Percentiles rank a stretch among this genome's conserved stretches.
These are phyloP conservation scores for Dione vanillae DNA, from an alignment of 2,888 invertebrate genomes.

Conservation along the genomic window DNA sequence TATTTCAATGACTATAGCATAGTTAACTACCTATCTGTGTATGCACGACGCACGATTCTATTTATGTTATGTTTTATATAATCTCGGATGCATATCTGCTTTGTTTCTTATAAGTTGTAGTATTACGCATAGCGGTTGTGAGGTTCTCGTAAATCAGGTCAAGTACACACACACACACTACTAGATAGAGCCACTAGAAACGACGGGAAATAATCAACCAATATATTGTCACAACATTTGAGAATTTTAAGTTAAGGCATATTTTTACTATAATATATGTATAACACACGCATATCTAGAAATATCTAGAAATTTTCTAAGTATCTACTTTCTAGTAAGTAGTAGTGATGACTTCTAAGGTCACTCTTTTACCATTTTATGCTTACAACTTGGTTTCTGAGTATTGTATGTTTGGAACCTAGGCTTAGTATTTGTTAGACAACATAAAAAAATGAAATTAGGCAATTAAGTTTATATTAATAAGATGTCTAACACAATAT, in stretches of 20 bases:
- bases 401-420: not conserved
- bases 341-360: not conserved
- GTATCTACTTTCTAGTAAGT: too few species aligned
- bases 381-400: too few species aligned
- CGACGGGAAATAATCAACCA: not conserved
- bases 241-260: not conserved
- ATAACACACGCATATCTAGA: too few species aligned
- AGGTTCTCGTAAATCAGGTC: conserved; percentile 7
- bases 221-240: not conserved
- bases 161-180: conserved; percentile 5
- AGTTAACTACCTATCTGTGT: too few species aligned
- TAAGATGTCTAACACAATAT: too few species aligned
- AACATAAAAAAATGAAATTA: not conserved
- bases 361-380: not conserved
- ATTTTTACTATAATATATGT: too few species aligned
- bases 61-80: not conserved
- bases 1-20: too few species aligned
- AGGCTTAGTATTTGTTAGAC: too few species aligned
- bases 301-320: too few species aligned
- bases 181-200: conserved; percentile 7
- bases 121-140: conserved; percentile 11
- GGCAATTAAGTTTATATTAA: not conserved
- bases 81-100: not conserved
- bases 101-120: conserved; percentile 14
- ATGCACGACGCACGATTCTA: too few species aligned